A percentile compares a stretch with the other conserved stretches of the same genome.
These are phyloP conservation scores for Aurelia sp. DNA, from an alignment of 30 jellyfish, hydroid and myxozoan species.

Conservation along the genomic window DNA sequence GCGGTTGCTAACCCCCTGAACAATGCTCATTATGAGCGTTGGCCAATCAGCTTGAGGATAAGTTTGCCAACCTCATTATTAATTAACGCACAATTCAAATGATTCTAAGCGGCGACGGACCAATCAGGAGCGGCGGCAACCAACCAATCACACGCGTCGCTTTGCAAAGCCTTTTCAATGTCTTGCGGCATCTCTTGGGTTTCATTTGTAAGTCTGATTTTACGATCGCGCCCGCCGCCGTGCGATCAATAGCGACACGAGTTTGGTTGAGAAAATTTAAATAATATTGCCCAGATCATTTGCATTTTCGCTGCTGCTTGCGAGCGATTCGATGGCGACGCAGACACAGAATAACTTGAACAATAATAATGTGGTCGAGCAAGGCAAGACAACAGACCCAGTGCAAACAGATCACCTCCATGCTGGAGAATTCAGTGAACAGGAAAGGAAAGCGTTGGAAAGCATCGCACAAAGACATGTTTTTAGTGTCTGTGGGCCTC, in stretches of 20 bases:
- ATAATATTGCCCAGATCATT: constrained; percentile 73
- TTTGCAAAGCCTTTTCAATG: constrained; percentile 10
- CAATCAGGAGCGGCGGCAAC: constrained; percentile 41
- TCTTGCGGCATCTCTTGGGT: constrained; percentile 42
- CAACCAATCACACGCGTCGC: not conserved
- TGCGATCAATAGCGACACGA: constrained; percentile 38
- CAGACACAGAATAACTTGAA: constrained; percentile 59
- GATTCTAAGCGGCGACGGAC: constrained; percentile 39
- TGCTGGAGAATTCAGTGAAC: constrained; percentile 52
- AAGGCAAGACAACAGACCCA: constrained; percentile 33
- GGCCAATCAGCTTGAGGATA: constrained; percentile 59
- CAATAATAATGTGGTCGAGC: constrained; percentile 71
- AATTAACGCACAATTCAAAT: constrained; percentile 53
- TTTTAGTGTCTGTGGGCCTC: constrained; percentile 61
- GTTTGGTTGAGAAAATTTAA: constrained; percentile 53
- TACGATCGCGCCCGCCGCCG: constrained; percentile 58
- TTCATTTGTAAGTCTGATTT: constrained; percentile 23
- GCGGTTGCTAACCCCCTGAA: constrained; percentile 35
- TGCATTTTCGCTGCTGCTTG: constrained; percentile 66
- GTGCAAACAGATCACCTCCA: constrained; percentile 38
- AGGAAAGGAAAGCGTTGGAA: constrained; percentile 64
- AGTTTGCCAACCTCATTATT: constrained; percentile 69
- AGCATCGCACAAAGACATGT: constrained; percentile 69
- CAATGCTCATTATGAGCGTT: constrained; percentile 40
- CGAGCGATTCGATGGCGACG: constrained; percentile 52